Evolutionary conservation across 2,797 vertebrate species (phyloP).

Genomic region (Propithecus deckenii): DNA sequence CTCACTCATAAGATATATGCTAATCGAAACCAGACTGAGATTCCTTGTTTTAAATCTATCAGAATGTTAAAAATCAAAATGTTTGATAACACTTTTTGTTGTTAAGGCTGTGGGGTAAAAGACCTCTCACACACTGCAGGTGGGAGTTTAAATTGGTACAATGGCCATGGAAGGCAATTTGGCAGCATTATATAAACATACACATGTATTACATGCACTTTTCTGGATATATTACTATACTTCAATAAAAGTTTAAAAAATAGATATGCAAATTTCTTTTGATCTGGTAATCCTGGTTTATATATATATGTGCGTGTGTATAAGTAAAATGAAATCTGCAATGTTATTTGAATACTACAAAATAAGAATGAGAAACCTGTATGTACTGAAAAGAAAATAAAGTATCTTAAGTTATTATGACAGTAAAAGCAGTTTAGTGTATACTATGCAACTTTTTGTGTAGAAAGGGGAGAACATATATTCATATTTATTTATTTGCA

Average conservation of each 20-base stretch:
- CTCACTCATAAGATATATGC: constrained; percentile 50
- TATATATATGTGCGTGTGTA: background rate
- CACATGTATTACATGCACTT: background rate
- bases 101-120: constrained; percentile 23
- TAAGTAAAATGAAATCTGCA: constrained; percentile 34
- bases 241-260: constrained; percentile 29
- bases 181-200: constrained; percentile 33
- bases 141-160: constrained; percentile 55
- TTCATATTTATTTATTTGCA: background rate
- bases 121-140: background rate
- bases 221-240: constrained; percentile 45
- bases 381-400: constrained; percentile 2
- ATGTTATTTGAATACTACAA: constrained; percentile 24
- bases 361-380: constrained; percentile 32
- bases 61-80: constrained; percentile 53
- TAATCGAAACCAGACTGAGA: constrained; percentile 48
- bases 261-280: constrained; percentile 44
- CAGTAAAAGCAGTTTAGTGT: background rate
- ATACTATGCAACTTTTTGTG: background rate
- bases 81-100: constrained; percentile 46
- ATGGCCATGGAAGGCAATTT: constrained; percentile 19
- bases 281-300: background rate
- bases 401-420: constrained; percentile 9
- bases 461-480: background rate
- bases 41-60: constrained; percentile 41